Evolutionary conservation across 2,797 vertebrate genomes (phyloP).

Genomic region (Sebastes taczanowskii): DNA sequence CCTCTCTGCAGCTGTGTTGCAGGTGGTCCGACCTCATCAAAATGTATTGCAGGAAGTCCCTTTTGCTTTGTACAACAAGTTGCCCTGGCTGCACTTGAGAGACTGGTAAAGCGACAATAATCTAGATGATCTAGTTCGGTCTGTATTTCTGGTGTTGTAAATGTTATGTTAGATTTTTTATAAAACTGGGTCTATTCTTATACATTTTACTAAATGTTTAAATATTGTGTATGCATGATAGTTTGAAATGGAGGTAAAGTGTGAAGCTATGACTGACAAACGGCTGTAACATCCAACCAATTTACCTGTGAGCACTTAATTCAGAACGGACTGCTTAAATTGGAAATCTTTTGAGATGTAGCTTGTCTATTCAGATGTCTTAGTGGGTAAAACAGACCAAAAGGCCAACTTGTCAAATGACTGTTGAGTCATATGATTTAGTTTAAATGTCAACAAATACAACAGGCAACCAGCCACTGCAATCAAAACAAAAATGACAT

Average conservation of each 20-base stretch:
- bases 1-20: background rate
- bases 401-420: background rate
- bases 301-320: background rate
- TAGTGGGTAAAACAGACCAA: background rate
- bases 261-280: background rate
- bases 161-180: too few species aligned
- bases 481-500: background rate
- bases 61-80: background rate
- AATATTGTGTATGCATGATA: background rate
- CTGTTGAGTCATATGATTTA: background rate
- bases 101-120: background rate
- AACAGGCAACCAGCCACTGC: background rate
- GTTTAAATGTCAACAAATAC: background rate
- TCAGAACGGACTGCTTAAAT: background rate
- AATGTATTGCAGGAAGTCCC: background rate
- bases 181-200: too few species aligned
- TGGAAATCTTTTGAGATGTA: background rate
- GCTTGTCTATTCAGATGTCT: background rate
- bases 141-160: background rate
- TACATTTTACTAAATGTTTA: background rate
- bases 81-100: background rate
- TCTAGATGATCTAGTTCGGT: background rate
- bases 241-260: background rate
- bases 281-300: background rate
- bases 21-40: background rate